Conservation (phyloP, 2,113 vertebrate genomes). For the Cyanoderma ruficeps region DNA sequence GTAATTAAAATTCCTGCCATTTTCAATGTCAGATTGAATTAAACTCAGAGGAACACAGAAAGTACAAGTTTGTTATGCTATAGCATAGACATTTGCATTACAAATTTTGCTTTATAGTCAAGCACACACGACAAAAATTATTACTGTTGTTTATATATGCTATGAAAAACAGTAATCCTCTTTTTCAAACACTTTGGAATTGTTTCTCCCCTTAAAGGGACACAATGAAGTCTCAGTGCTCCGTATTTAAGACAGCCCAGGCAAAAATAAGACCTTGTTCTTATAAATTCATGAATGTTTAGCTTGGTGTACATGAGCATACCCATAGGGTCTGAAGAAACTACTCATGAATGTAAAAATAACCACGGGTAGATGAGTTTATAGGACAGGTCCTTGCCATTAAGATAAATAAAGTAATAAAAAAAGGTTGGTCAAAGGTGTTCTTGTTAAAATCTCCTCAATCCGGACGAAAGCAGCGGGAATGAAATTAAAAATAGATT, state of each 20-base stretch:
- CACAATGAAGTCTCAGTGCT: conserved; percentile 18
- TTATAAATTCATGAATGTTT: not conserved
- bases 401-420: not conserved
- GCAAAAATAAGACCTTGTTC: conserved; percentile 10
- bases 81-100: conserved; percentile 13
- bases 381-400: not conserved
- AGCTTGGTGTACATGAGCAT: not conserved
- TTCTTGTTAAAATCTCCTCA: conserved; percentile 2
- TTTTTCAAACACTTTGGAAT: conserved; percentile 39
- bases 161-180: conserved; percentile 16
- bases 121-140: not conserved
- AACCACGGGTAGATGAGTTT: not conserved
- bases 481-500: not conserved
- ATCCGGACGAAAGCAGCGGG: not conserved
- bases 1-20: conserved; percentile 43
- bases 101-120: conserved; percentile 25
- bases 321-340: not conserved
- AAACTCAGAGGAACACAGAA: conserved; percentile 10
- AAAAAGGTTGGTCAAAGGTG: not conserved
- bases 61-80: not conserved
- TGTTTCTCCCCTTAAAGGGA: conserved; percentile 20
- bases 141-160: conserved; percentile 20
- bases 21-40: conserved; percentile 37
- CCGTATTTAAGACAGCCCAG: not conserved
- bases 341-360: not conserved